Conservation (phyloP, 2,797 vertebrate genomes). For the Hippocampus kuda region DNA sequence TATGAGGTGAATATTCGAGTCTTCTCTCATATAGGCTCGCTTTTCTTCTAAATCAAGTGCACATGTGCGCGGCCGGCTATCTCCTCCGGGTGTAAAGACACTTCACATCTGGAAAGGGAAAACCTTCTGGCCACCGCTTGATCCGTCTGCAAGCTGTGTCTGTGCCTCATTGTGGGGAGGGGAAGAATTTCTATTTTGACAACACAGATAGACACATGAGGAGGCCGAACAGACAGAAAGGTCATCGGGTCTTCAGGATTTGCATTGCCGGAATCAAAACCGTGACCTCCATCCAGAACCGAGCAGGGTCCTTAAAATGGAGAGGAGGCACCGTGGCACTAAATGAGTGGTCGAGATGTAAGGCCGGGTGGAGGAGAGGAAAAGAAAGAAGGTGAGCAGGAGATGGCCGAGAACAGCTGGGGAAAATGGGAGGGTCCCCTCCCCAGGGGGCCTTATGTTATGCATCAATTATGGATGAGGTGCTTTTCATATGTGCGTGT, state of each 20-base stretch:
- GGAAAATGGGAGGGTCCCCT: conserved; percentile 40
- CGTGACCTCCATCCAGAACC: conserved; percentile 28
- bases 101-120: conserved; percentile 50
- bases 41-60: conserved; percentile 22
- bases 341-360: conserved; percentile 55
- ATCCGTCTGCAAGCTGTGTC: conserved; percentile 7
- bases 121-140: conserved; percentile 26
- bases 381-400: conserved; percentile 32
- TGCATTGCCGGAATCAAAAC: conserved; percentile 29
- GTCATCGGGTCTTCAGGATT: conserved; percentile 18
- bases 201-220: conserved; percentile 12
- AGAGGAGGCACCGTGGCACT: conserved; percentile 43
- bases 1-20: conserved; percentile 13
- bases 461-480: conserved; percentile 58
- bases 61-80: conserved; percentile 26
- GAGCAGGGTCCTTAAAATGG: conserved; percentile 38
- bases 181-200: conserved; percentile 13
- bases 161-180: conserved; percentile 15
- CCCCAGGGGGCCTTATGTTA: conserved; percentile 51
- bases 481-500: conserved; percentile 12
- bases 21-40: conserved; percentile 26
- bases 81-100: conserved; percentile 38
- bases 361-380: conserved; percentile 39
- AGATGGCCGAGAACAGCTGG: conserved; percentile 45
- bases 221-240: conserved; percentile 26